These are phyloP conservation scores for Zalophus californianus DNA, from an alignment of 2,797 vertebrate genomes.

Conservation along the genomic window DNA sequence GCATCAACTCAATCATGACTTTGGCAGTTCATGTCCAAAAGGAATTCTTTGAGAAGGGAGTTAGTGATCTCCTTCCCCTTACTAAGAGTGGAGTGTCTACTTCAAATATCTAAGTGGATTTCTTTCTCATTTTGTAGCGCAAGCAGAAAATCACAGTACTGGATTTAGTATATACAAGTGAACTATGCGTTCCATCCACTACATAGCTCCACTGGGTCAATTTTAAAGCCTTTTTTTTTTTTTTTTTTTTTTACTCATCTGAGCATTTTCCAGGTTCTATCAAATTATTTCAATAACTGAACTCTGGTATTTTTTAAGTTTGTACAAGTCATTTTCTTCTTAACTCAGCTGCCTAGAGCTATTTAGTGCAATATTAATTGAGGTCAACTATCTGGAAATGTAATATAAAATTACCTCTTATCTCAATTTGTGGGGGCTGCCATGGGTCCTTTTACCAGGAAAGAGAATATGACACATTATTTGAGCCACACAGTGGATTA, in stretches of 20 bases:
- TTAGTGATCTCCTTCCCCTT: neutral
- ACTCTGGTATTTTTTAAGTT: neutral
- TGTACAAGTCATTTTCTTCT: neutral
- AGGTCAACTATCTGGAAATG: conserved; percentile 21
- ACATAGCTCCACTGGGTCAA: neutral
- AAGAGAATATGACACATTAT: neutral
- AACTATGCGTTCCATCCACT: neutral
- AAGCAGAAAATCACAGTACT: neutral
- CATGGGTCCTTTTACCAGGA: neutral
- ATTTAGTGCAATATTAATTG: conserved; percentile 9
- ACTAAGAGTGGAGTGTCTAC: neutral
- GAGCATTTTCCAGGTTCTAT: neutral
- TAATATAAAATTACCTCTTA: neutral
- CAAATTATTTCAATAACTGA: neutral
- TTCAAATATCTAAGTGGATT: neutral
- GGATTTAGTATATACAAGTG: neutral
- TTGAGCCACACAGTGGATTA: fast-evolving
- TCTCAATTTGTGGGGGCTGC: neutral
- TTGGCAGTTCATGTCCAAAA: conserved; percentile 49
- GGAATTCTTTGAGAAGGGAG: conserved; percentile 30
- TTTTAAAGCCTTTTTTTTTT: neutral
- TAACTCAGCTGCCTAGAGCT: neutral
- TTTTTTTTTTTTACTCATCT: neutral
- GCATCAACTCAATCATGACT: conserved; percentile 31
- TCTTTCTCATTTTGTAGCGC: neutral